Conservation (phyloP, 1,140 invertebrate species). For the Caenorhabditis tropicalis region DNA sequence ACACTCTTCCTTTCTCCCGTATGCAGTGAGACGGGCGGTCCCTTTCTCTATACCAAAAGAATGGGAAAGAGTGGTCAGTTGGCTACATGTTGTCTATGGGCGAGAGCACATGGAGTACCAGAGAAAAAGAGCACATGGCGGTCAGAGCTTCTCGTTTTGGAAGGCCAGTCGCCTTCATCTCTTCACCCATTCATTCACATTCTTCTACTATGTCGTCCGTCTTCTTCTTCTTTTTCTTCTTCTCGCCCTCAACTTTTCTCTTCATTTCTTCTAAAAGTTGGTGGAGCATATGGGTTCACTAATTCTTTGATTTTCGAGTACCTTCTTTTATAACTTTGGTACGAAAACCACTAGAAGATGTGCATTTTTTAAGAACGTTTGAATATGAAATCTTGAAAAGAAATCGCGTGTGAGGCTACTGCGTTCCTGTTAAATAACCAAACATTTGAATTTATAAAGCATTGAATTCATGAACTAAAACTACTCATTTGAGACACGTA, state of each 20-base stretch:
- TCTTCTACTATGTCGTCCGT: slow-evolving; percentile 13
- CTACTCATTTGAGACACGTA: neutral
- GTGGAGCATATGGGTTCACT: slow-evolving; percentile 3
- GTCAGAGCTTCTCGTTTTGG: slow-evolving; percentile 19
- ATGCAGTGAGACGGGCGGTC: slow-evolving; percentile 14
- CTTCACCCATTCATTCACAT: slow-evolving; percentile 44
- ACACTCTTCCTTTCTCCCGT: neutral
- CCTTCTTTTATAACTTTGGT: neutral
- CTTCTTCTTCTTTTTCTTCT: neutral
- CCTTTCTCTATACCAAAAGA: slow-evolving; percentile 33
- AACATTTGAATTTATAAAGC: too few relatives aligned
- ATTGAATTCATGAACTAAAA: too few relatives aligned
- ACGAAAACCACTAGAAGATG: neutral
- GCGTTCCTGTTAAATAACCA: too few relatives aligned
- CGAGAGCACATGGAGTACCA: neutral
- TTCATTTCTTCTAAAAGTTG: slow-evolving; percentile 28
- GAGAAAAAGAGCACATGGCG: slow-evolving; percentile 44
- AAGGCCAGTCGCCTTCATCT: slow-evolving; percentile 21
- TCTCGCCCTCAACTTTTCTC: neutral
- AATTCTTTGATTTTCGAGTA: neutral
- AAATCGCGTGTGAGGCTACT: neutral
- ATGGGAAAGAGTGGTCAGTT: slow-evolving; percentile 23
- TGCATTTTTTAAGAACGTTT: neutral
- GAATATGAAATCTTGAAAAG: neutral
- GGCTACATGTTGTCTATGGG: slow-evolving; percentile 16